phyloP scores from a whole-genome alignment of 2,797 vertebrate genomes.

The Setipinna tenuifilis region DNA sequence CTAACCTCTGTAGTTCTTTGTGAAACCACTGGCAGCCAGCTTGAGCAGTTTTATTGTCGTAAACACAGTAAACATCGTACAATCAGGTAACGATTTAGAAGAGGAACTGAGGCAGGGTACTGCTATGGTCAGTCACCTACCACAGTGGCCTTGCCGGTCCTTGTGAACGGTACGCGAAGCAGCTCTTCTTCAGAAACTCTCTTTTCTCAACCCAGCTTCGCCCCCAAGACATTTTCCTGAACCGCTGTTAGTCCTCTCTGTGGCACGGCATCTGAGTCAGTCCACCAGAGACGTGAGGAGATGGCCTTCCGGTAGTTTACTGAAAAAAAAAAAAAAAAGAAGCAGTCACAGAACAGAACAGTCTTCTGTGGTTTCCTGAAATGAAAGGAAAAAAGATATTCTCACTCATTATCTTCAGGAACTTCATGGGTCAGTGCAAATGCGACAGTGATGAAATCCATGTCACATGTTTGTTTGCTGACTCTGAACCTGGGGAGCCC shows the following conservation, averaged over 20 bases:
- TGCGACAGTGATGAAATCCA: slow-evolving; percentile 19
- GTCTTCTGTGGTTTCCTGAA: slow-evolving; percentile 9
- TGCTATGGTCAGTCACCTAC: not conserved
- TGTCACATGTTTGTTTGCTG: not conserved
- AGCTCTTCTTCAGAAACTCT: not conserved
- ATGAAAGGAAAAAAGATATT: not conserved
- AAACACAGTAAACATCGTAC: not conserved
- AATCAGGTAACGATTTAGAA: not conserved
- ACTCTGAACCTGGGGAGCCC: not conserved
- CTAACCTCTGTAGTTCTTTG: not conserved
- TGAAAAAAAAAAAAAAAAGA: not conserved
- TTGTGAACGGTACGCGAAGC: not conserved
- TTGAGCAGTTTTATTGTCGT: not conserved
- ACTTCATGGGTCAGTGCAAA: slow-evolving; percentile 6
- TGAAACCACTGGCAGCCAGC: not conserved
- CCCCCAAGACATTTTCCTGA: slow-evolving; percentile 23
- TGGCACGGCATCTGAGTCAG: slow-evolving; percentile 20
- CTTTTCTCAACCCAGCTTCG: not conserved
- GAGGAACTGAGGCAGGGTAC: not conserved
- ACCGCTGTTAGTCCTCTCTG: not conserved
- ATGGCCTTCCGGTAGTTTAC: slow-evolving; percentile 16
- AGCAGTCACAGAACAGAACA: slow-evolving; percentile 2
- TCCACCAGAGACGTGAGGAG: slow-evolving; percentile 10
- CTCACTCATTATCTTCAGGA: slow-evolving; percentile 1
- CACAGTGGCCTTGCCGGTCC: not conserved